Percentiles rank a stretch among this genome's conserved stretches.
phyloP scores from a whole-genome alignment of 2,888 invertebrate genomes.

The Troilus luridus region DNA sequence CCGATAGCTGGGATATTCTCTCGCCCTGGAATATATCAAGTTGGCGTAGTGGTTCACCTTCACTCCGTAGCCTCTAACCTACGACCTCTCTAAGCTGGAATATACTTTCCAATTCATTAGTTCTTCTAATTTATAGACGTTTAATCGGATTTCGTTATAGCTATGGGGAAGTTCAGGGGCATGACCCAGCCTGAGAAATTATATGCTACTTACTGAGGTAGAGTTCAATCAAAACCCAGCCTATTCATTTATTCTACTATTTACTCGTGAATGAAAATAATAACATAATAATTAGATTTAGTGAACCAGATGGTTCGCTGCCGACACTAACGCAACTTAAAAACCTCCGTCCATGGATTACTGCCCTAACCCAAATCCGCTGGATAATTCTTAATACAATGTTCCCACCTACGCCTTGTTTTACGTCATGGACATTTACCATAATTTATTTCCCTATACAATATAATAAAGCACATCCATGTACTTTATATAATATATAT shows the following conservation, averaged over 20 bases:
- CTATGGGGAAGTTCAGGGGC: not conserved
- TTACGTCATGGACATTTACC: no score
- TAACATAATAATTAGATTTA: no score
- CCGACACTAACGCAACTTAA: no score
- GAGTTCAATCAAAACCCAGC: not conserved
- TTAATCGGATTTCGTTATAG: not conserved
- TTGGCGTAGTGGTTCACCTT: not conserved
- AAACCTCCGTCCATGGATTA: no score
- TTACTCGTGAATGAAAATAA: not conserved
- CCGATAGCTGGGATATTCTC: not conserved
- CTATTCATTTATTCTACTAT: not conserved
- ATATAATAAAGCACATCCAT: no score
- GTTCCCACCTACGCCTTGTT: no score
- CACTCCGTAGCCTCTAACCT: not conserved
- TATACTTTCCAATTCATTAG: slow-evolving; percentile 9
- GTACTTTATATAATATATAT: no score
- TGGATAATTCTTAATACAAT: no score
- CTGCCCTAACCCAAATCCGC: no score
- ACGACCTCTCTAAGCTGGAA: not conserved
- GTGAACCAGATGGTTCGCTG: no score
- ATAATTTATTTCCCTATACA: no score
- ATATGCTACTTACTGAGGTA: not conserved
- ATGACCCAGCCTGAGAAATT: not conserved
- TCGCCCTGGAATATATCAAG: not conserved
- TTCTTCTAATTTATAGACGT: not conserved